Evolutionary conservation across 2,113 vertebrate genomes (phyloP), one percentile per base, ranked within the genome.

Genomic region (Aptenodytes forsteri): DNA sequence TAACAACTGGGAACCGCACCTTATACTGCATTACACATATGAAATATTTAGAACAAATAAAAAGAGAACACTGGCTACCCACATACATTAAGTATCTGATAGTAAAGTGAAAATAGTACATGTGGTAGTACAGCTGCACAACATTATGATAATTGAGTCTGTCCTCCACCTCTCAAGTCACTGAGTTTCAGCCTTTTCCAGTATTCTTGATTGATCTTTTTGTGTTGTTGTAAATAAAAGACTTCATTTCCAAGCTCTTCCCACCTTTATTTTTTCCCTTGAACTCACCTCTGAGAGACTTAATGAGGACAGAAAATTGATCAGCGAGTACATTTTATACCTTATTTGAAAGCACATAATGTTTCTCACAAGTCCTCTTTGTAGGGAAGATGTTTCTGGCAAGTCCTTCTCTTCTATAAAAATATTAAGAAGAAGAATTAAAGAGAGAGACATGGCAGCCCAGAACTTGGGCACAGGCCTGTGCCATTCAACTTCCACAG

Each of bases 271-370:
- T 87, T 87, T 56, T 81, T 52, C 83, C 87, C 84, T 91, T 93
- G 52, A 97, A 94, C 54, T 95, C 84, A 91, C 66, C 84, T 91
- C 62, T 93, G 95, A 95, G 82, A 83, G 84, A 96, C 90, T 91
- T 96, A 94, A 94, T 85, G 92, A 96, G 90, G 82, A 76, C 87
- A 83, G 84, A 97, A 94, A 94, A 96, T 80, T 89, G 91, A 97
- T 91, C 75, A 56, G 52, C 1, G 1, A 94, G 81, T 85, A 87
- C 58, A 72, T 58, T 91, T 95, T 87, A 79, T 87, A 92, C 47
- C 70, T 76, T 89, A 90, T 87, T 87, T 96, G 89, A 96, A 94
- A 89, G 89, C 80, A 81, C 59, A 69, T 64, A 75, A 69, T 70
- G 46, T 86, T 92, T 90, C 76, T 92, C 66, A 56, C 27, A 83